Evolutionary conservation across 2,113 vertebrate species (phyloP), one percentile per base, ranked within the genome.

Genomic region (Xiphophorus maculatus): DNA sequence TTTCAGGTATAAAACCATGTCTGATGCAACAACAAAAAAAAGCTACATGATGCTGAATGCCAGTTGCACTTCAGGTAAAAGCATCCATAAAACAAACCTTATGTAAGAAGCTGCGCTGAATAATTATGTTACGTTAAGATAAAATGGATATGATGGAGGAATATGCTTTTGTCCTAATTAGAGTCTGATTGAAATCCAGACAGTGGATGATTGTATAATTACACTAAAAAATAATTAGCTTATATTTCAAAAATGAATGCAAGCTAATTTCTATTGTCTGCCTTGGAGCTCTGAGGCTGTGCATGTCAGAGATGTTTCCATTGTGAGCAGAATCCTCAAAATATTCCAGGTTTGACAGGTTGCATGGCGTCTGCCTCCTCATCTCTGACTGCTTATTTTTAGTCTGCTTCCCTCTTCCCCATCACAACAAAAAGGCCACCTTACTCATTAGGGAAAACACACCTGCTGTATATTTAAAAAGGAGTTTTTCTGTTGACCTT

Each of bases 321-420:
- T 94, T 95, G 89, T 91, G 94, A 66, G 94, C 94, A 0, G 95
- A 94, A 35, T 95, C 95, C 67, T 96, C 95, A 77, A 95, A 95
- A 40, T 95, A 95, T 89, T 95, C 94, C 93, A 95, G 84, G 84
- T 96, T 95, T 73, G 96, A 97, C 73, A 97, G 95, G 94, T 96
- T 96, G 10, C 40, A 60, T 93, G 63, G 64, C 42, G 37, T 77
- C 76, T 51, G 69, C 76, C 74, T 90, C 73, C 81, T 82, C 73
- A 77, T 74, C 66, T 74, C 63, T 44, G 1, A 77, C 63, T 0
- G 8, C 65, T 85, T 88, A 87, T 84, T 87, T 88, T 81, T 88
- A 84, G 84, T 80, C 65, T 80, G 51, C 76, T 84, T 76, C 82
- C 79, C 75, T 84, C 80, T 69, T 81, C 76, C 48, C 71, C 79